Conservation (phyloP, 2,797 vertebrate genomes). For the Microctenopoma stevenorrisi region DNA sequence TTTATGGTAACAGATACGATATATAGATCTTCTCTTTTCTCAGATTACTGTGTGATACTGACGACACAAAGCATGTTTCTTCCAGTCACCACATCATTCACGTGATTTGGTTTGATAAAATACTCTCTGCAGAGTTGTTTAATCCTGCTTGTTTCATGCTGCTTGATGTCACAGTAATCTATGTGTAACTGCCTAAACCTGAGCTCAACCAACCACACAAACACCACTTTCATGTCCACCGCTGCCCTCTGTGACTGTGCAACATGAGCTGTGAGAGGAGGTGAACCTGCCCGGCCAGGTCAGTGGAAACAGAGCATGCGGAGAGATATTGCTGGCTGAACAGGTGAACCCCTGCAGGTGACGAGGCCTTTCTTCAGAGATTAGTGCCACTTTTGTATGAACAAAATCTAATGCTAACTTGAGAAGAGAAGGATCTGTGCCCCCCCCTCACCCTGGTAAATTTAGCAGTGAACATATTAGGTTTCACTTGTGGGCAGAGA, state of each 20-base stretch:
- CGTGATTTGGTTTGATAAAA: background rate
- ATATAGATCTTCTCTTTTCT: background rate
- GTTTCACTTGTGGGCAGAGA: conserved; percentile 27
- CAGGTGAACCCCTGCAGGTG: conserved; percentile 74
- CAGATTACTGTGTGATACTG: too few relatives aligned
- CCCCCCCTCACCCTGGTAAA: conserved; percentile 18
- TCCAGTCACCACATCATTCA: background rate
- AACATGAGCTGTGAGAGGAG: conserved; percentile 67
- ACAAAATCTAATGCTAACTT: conserved; percentile 39
- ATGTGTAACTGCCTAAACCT: conserved; percentile 34
- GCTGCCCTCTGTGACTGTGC: conserved; percentile 65
- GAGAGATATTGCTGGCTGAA: conserved; percentile 51
- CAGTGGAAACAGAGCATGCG: conserved; percentile 59
- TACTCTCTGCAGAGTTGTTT: background rate
- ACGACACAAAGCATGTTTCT: too few relatives aligned
- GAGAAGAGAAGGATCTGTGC: conserved; percentile 28
- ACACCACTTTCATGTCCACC: conserved; percentile 65
- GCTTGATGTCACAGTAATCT: background rate
- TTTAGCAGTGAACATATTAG: conserved; percentile 29
- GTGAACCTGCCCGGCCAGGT: conserved; percentile 47
- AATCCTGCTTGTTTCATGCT: too few relatives aligned
- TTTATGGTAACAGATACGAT: background rate
- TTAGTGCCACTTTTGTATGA: conserved; percentile 56
- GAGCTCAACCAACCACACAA: conserved; percentile 42
- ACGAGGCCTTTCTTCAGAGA: conserved; percentile 62